Conservation (phyloP, 2,888 invertebrate genomes). For the Nomada flava region DNA sequence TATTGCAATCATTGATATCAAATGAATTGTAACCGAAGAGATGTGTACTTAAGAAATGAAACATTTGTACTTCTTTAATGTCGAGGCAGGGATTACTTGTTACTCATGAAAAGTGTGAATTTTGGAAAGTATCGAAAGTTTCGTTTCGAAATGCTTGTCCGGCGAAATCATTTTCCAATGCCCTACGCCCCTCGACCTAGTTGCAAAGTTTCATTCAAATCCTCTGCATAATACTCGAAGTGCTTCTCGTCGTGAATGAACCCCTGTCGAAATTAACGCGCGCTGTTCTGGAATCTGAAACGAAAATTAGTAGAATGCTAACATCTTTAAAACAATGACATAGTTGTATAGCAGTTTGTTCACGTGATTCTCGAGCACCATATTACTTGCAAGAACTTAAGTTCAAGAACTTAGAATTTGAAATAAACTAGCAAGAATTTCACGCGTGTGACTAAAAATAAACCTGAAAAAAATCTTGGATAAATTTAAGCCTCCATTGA, state of each 20-base stretch:
- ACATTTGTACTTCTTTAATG: too few relatives aligned
- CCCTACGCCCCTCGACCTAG: constrained; percentile 14
- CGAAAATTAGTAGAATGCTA: constrained; percentile 8
- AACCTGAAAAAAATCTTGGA: too few relatives aligned
- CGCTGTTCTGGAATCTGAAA: constrained; percentile 2
- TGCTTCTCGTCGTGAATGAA: constrained; percentile 33
- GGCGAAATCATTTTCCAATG: constrained; percentile 23
- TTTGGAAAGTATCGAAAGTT: neutral
- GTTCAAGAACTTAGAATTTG: neutral
- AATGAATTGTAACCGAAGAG: too few relatives aligned
- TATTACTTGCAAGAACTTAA: neutral
- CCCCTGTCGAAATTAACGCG: constrained; percentile 15
- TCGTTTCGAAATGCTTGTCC: neutral
- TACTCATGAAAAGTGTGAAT: neutral
- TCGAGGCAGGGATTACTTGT: too few relatives aligned
- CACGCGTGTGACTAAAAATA: neutral
- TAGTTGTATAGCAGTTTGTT: too few relatives aligned
- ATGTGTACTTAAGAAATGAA: too few relatives aligned
- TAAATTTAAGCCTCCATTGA: constrained; percentile 20
- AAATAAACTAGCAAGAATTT: neutral
- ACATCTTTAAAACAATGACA: neutral
- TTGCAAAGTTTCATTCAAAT: constrained; percentile 47
- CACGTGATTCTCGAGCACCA: too few relatives aligned
- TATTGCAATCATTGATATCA: too few relatives aligned
- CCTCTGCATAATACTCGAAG: constrained; percentile 29